phyloP scores from a whole-genome alignment of 2,797 vertebrate genomes.

The Tinamus major region DNA sequence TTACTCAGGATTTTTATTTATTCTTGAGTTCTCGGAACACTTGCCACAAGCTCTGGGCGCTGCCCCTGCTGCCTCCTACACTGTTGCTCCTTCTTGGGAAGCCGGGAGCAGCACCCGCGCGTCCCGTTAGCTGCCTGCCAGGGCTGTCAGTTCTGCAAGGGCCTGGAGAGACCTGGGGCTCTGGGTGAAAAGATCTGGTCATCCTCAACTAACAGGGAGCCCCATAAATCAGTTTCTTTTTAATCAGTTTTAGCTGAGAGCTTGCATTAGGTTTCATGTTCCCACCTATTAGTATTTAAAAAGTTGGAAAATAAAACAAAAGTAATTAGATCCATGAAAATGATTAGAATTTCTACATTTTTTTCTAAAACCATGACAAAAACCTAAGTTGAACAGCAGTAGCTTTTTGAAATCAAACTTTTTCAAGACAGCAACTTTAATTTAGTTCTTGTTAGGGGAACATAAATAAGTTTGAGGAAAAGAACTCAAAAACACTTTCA shows the following conservation, averaged over 20 bases:
- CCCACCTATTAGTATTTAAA: not conserved
- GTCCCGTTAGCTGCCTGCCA: not conserved
- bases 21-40: not conserved
- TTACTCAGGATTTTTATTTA: not conserved
- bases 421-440: not conserved
- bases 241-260: not conserved
- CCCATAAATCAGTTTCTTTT: not conserved
- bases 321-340: not conserved
- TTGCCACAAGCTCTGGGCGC: not conserved
- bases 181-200: not conserved
- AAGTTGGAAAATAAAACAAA: not conserved
- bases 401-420: not conserved
- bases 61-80: not conserved
- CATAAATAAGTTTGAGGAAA: not conserved
- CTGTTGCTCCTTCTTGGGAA: not conserved
- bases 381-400: not conserved
- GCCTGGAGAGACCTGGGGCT: not conserved
- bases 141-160: not conserved
- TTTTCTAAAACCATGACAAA: too few species aligned
- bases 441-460: not conserved
- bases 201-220: not conserved
- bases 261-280: not conserved
- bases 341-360: not conserved
- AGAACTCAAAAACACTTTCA: not conserved
- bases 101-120: not conserved